A percentile compares a stretch with the other conserved stretches of the same genome.
These are phyloP conservation scores for Lipotes vexillifer DNA, from an alignment of 2,113 vertebrate genomes.

Conservation along the genomic window DNA sequence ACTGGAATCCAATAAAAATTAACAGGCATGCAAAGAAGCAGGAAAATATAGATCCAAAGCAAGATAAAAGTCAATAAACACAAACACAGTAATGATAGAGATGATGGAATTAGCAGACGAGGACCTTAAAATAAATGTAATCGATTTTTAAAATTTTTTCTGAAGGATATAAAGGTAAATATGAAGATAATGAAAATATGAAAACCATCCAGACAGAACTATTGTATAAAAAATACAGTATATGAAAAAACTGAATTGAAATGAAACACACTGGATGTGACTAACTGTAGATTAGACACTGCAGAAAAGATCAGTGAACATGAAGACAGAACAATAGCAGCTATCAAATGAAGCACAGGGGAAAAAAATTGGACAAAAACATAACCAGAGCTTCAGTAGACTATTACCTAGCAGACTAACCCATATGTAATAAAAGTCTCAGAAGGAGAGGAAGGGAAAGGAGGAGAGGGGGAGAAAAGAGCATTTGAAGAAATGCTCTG, in stretches of 20 bases:
- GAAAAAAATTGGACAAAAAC: not conserved
- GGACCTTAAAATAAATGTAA: not conserved
- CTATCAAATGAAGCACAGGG: not conserved
- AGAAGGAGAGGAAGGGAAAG: not conserved
- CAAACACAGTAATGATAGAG: not conserved
- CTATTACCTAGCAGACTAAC: not conserved
- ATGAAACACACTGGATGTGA: not conserved
- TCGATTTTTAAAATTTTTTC: not conserved
- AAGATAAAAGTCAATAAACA: not conserved
- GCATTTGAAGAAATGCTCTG: not conserved
- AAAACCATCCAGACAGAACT: not conserved
- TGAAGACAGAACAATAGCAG: not conserved
- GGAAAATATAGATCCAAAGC: not conserved
- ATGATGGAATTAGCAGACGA: not conserved
- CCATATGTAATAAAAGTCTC: not conserved
- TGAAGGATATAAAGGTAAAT: not conserved
- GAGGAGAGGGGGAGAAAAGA: not conserved
- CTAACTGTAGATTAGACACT: not conserved
- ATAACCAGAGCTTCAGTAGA: not conserved
- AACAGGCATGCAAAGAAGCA: not conserved
- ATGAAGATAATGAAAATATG: not conserved
- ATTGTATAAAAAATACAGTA: not conserved
- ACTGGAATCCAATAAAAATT: not conserved
- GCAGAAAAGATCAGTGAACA: not conserved
- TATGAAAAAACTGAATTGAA: not conserved